These are phyloP conservation scores for Xyliphius kryptos DNA, from an alignment of 2,113 vertebrate species.

Conservation along the genomic window DNA sequence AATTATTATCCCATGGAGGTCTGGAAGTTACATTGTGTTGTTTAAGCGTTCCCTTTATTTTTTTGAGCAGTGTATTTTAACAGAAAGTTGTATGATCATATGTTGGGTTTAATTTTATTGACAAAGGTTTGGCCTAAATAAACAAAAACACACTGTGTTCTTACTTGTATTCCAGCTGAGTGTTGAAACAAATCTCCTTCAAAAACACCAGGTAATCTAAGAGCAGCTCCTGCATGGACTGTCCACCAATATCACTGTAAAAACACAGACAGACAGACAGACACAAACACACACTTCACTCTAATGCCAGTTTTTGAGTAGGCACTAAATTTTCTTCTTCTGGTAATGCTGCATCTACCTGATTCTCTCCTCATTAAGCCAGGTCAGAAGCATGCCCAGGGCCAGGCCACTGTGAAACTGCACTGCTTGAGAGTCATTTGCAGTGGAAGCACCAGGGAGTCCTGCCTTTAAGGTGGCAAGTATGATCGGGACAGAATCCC, in stretches of 20 bases:
- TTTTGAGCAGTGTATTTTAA: too few relatives aligned
- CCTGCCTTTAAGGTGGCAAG: constrained; percentile 69
- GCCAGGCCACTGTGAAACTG: constrained; percentile 87
- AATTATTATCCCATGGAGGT: too few relatives aligned
- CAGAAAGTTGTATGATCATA: too few relatives aligned
- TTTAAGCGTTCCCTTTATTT: too few relatives aligned
- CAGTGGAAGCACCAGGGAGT: constrained; percentile 74
- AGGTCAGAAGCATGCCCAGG: constrained; percentile 86
- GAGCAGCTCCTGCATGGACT: constrained; percentile 71
- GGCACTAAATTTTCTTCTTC: too few relatives aligned
- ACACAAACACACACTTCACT: background rate
- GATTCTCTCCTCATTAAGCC: constrained; percentile 78
- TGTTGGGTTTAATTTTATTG: too few relatives aligned
- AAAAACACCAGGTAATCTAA: constrained; percentile 69
- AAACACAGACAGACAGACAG: constrained; percentile 5
- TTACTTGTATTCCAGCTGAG: constrained; percentile 83
- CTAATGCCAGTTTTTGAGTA: too few relatives aligned
- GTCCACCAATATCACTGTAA: constrained; percentile 73
- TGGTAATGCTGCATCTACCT: constrained; percentile 62
- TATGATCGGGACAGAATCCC: constrained; percentile 71
- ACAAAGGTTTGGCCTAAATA: too few relatives aligned
- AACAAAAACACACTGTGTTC: too few relatives aligned
- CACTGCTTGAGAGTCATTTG: constrained; percentile 84
- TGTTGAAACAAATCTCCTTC: constrained; percentile 80
- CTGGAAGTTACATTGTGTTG: too few relatives aligned